Base-by-base conservation (phyloP, 2,797 vertebrate species). In the Tokudaia tokunoshimensis region DNA sequence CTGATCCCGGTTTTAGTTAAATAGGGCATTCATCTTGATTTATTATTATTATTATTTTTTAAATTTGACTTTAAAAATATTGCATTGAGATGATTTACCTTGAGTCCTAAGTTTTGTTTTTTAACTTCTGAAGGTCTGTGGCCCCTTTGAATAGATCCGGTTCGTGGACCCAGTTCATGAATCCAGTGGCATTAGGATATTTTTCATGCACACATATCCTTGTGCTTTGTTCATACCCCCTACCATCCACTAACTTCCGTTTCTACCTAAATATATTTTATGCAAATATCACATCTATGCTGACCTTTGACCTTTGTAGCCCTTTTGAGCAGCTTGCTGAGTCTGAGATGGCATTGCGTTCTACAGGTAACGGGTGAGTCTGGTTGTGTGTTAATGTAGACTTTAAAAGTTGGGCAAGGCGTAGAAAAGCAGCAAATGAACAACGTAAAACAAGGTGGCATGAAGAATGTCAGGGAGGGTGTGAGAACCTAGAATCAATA, bases 401-500 rank as follows among this genome's bases (percentile, higher is more conserved):
- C 44, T 65, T 88, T 95, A 24, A 78, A 96, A 96, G 91, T 94
- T 92, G 81, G 89, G 81, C 37, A 76, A 93, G 91, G 72, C 84
- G 31, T 94, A 94, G 97, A 87, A 97, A 97, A 96, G 87, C 85
- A 61, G 37, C 91, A 97, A 94, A 97, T 96, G 97, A 98, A 95
- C 96, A n/a, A 94, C 97, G 86, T 92, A 92, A 63, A 95, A 97
- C 97, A 97, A 97, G 98, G 94, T 96, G 97, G 97, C 98, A 97
- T 97, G 98, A 98, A 96, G 98, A 97, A 97, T 94, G 97, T 97
- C 98, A 97, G 96, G 97, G 93, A 55, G 91, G 92, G 92, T 93
- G 95, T 92, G 97, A 98, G 97, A 97, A 98, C 97, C 96, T 92
- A 96, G 97, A 98, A 98, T 98, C 98, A 97, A 97, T 98, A 98